Percentiles rank a stretch among this genome's conserved stretches.
phyloP scores from a whole-genome alignment of 2,113 vertebrate genomes.

The Gymnorhina tibicen region DNA sequence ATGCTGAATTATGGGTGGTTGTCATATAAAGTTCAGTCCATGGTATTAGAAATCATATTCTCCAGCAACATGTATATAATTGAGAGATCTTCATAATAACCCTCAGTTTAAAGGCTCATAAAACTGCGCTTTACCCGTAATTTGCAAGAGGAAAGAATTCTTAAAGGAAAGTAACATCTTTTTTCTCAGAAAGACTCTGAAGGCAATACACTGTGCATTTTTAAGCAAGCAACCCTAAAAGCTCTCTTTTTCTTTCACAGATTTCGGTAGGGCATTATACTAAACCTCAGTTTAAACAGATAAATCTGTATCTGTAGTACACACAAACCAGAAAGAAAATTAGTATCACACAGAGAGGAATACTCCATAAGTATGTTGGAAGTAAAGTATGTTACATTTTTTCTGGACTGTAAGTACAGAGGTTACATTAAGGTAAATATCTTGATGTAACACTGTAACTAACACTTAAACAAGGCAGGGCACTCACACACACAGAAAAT shows the following conservation, averaged over 20 bases:
- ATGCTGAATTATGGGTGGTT: slow-evolving; percentile 55
- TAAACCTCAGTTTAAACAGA: neutral
- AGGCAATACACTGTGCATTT: neutral
- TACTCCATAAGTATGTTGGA: neutral
- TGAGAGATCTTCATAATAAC: slow-evolving; percentile 52
- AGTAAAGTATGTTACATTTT: neutral
- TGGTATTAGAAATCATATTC: slow-evolving; percentile 49
- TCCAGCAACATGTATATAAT: slow-evolving; percentile 55
- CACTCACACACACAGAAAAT: neutral
- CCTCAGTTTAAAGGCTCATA: slow-evolving; percentile 55
- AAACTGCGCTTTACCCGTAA: slow-evolving; percentile 18
- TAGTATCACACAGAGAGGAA: neutral
- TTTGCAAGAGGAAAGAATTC: slow-evolving; percentile 9
- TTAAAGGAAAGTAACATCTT: slow-evolving; percentile 33
- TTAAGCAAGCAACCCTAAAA: neutral
- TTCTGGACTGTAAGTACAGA: neutral
- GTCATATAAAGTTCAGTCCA: slow-evolving; percentile 56
- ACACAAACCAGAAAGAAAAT: neutral
- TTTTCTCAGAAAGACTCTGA: slow-evolving; percentile 13
- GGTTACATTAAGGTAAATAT: neutral
- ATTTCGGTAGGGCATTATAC: neutral
- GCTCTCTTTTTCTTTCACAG: neutral
- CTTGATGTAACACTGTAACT: neutral
- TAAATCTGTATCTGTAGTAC: neutral
- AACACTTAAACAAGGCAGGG: neutral